Conservation (phyloP, 2,797 vertebrate species). For the Siniperca obscura region DNA sequence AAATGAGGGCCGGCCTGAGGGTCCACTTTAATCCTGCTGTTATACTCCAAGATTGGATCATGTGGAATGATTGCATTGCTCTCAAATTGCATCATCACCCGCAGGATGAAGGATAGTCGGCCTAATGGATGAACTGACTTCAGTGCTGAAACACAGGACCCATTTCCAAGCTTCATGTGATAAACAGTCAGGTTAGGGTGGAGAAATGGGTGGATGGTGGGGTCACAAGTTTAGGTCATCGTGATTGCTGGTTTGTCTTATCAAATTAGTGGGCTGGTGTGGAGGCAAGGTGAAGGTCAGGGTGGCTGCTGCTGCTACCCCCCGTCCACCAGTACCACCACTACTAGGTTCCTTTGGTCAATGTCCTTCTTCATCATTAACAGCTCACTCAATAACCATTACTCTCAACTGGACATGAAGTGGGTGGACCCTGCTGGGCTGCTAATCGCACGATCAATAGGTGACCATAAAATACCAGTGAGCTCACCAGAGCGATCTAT, state of each 20-base stretch:
- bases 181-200: constrained; percentile 42
- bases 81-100: constrained; percentile 79
- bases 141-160: constrained; percentile 33
- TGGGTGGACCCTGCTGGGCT: constrained; percentile 68
- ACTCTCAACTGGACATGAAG: constrained; percentile 76
- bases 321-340: constrained; percentile 22
- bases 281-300: constrained; percentile 75
- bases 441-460: constrained; percentile 81
- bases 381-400: constrained; percentile 82
- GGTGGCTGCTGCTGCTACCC: constrained; percentile 35
- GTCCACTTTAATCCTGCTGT: constrained; percentile 64
- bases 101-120: constrained; percentile 63
- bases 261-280: constrained; percentile 55
- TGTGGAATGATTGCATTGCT: constrained; percentile 73
- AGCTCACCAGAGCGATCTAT: constrained; percentile 64
- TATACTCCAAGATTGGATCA: constrained; percentile 68
- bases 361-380: constrained; percentile 71
- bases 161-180: constrained; percentile 46
- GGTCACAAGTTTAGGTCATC: constrained; percentile 56
- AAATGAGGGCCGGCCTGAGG: constrained; percentile 60
- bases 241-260: constrained; percentile 58
- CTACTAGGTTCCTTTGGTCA: constrained; percentile 64
- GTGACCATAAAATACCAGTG: constrained; percentile 77
- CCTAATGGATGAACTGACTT: constrained; percentile 59
- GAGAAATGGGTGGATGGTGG: constrained; percentile 34